Base-by-base conservation (phyloP, 2,888 invertebrate species). In the Drymonia ruficornis region DNA sequence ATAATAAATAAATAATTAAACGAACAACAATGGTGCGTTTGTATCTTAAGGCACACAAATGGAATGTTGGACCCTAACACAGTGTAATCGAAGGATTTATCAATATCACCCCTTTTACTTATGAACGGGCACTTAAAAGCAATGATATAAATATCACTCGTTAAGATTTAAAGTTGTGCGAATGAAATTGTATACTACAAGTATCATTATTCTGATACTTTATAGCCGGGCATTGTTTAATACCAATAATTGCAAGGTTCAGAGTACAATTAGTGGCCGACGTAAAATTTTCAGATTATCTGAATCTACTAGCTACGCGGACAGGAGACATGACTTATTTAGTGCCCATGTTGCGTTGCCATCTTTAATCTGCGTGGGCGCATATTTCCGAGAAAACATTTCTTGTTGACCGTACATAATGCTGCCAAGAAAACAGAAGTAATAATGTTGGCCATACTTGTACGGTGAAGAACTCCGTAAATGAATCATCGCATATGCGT, bases 401-500 rank as follows among this genome's bases (percentile, higher is more conserved):
- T 89, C 91, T 91, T 88, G 86, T 84, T 78, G 83, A 79, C 81
- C 81, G 84, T 86, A 86, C 84, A 87, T 87, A 87, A 89, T 86
- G 83, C 83, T 87, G 91, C 86, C 75, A 83, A 89, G 89, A 87
- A 87, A 89, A 91, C 91, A 88, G 89, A 87, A 89, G 89, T 88
- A 89, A 89, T 89, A 88, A 87, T 87, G 87, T 84, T 87, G 86
- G 86, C 86, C 83, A 84, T 90, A 91, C 90, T 81, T 85, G 88
- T 87, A 87, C 81, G 85, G 81, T 69, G 82, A 85, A 86, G 86
- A 88, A 84, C 81, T 89, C 89, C 85, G 89, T 89, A 89, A 90
- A 91, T 91, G 90, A 91, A 91, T 91, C 91, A 91, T 91, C 88
- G 85, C 84, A 86, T 88, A 91, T 91, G 91, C 91, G 87, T 83